phyloP scores from a whole-genome alignment of 2,113 vertebrate genomes.

The Pelodiscus sinensis region DNA sequence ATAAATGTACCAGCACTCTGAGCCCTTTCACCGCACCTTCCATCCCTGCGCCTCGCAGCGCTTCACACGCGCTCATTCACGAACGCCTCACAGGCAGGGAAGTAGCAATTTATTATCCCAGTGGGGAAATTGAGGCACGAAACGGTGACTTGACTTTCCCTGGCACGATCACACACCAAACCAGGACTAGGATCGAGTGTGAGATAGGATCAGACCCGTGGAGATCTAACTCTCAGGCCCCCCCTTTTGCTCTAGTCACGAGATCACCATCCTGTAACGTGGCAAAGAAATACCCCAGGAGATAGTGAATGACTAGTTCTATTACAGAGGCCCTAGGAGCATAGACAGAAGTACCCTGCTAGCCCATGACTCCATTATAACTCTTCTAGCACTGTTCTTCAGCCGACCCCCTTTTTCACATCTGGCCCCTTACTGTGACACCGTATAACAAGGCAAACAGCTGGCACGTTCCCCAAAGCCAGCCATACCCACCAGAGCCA shows the following conservation, averaged over 20 bases:
- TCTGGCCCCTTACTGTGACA: neutral
- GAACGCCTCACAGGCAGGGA: neutral
- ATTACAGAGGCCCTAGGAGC: neutral
- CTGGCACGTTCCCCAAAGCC: neutral
- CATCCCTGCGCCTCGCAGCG: fast-evolving
- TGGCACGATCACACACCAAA: neutral
- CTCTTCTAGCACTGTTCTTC: neutral
- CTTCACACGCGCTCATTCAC: neutral
- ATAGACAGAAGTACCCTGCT: no score
- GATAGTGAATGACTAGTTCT: neutral
- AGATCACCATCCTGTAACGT: neutral
- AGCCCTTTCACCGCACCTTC: neutral
- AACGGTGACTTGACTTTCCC: neutral
- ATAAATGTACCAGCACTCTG: neutral
- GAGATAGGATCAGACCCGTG: neutral
- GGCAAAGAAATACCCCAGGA: neutral
- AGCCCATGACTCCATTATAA: neutral
- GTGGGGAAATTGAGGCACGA: neutral
- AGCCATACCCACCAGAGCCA: neutral
- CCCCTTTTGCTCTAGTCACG: neutral
- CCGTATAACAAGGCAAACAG: neutral
- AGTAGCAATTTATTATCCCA: neutral
- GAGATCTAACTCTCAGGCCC: neutral
- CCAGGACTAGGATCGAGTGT: neutral
- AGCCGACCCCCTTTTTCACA: neutral